phyloP scores from a whole-genome alignment of 2,888 invertebrate genomes.

The Physocephala rufipes region DNA sequence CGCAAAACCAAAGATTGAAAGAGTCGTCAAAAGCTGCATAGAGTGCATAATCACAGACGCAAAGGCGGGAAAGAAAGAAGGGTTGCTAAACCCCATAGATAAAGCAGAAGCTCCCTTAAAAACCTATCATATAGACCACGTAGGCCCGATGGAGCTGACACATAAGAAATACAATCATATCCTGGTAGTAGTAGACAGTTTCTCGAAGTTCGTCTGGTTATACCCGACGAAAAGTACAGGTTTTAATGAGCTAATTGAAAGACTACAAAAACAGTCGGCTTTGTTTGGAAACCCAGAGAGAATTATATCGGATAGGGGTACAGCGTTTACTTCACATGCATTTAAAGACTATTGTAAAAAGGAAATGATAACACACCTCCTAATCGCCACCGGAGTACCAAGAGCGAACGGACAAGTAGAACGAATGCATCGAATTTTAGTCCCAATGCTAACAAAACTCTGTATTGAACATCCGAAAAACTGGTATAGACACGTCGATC shows the following conservation, averaged over 20 bases:
- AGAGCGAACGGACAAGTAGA: constrained; percentile 45
- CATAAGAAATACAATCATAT: constrained; percentile 40
- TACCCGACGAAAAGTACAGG: constrained; percentile 53
- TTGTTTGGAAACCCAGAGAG: constrained; percentile 41
- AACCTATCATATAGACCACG: constrained; percentile 57
- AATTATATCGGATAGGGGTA: constrained; percentile 40
- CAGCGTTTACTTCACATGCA: constrained; percentile 40
- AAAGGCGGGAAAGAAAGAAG: constrained; percentile 44
- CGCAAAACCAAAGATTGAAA: constrained; percentile 19
- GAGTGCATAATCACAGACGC: constrained; percentile 42
- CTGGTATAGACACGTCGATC: constrained; percentile 32
- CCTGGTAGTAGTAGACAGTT: constrained; percentile 48
- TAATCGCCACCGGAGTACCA: constrained; percentile 45
- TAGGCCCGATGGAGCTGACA: constrained; percentile 52
- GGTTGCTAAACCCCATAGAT: not conserved
- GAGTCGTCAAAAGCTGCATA: constrained; percentile 39
- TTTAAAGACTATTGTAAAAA: constrained; percentile 50
- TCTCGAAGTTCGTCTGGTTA: constrained; percentile 57
- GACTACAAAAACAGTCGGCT: constrained; percentile 50
- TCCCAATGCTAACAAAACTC: constrained; percentile 35
- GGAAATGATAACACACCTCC: constrained; percentile 33
- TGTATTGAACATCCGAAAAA: constrained; percentile 18
- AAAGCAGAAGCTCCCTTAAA: constrained; percentile 53
- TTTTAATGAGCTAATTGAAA: constrained; percentile 52
- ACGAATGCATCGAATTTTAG: constrained; percentile 44